Base-by-base conservation (phyloP, 2,797 vertebrate species). In the Salmo trutta region DNA sequence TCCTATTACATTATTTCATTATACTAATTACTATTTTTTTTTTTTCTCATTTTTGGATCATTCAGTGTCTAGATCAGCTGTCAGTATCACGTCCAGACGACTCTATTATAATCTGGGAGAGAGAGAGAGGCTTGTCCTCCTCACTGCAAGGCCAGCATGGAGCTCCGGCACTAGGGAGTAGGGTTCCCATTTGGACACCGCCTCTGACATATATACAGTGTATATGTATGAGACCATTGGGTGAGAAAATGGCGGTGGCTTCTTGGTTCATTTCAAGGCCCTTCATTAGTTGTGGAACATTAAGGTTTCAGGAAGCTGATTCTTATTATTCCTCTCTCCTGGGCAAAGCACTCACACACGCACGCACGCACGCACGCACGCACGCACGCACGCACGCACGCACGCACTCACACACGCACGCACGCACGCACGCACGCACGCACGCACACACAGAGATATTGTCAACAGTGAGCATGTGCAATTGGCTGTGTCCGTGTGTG, bases 81-180 rank as follows among this genome's bases (percentile, higher is more conserved):
- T 84, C 86, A 84, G 73, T 78, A 88, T 86, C 82, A 87, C 77
- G 79, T 86, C 81, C 83, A 82, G 75, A 84, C 81, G 85, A 84
- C 81, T 88, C 83, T 83, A 1, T n/a, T 47, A 14, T 81, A 78
- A 80, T 75, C 67, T 75, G 83, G 29, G 81, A 15, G 52, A 53
- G 16, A 53, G 33, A 36, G 33, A 36, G 33, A 52, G 51, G 79
- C 84, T 81, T 77, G 62, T 81, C 69, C 79, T 56, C 75, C 72
- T 77, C 56, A 70, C 59, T 73, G 52, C 68, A 71, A 75, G 79
- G 69, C 71, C 72, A 10, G 72, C 78, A 77, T 75, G 79, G 73
- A 70, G 65, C 17, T n/a, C 62, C 33, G 7, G 33, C 33, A 36
- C 6, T 36, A 36, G 33, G 33, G 33, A 36, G 6, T 36, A 36